Evolutionary conservation across 2,113 vertebrate genomes (phyloP), one percentile per base, ranked within the genome.

Genomic region (Marmota flaviventris): DNA sequence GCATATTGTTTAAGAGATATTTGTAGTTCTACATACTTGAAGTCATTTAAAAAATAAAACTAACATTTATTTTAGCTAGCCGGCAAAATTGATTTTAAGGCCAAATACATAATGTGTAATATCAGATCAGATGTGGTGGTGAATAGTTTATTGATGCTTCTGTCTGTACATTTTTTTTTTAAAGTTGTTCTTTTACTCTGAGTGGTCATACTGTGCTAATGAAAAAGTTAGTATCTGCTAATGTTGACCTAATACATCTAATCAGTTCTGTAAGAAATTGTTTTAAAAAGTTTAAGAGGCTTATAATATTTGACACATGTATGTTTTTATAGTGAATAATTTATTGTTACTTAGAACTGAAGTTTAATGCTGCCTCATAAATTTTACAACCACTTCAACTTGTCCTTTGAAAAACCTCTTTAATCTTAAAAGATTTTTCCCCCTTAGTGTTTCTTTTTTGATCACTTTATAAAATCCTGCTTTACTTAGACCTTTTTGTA

Each of bases 241-340:
- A 69, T 89, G 73, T 86, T 83, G 93, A 95, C 96, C 97, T 84
- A 84, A 88, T 91, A 85, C 72, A 65, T 95, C 90, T 79, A 83
- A 94, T 94, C 95, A 89, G 76, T 97, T 97, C 95, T 95, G 72
- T 27, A 97, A 91, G 86, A 97, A 96, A 97, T 97, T 97, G 96
- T 97, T 97, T 88, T 78, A 93, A 97, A 97, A 97, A 97, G 96
- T 95, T 96, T 97, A 98, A 95, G 94, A 97, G 93, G 78, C 97
- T 97, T 98, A 97, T 96, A 96, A 94, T 97, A 97, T 95, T 97
- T 97, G 97, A 98, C 97, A 98, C 89, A 95, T 98, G 97, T 98
- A 97, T 98, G 96, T 98, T 97, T 98, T 98, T 98, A 96, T 98
- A 94, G 97, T 98, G 97, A 98, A 98, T 98, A 97, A 98, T 98